Evolutionary conservation across 2,113 vertebrate genomes (phyloP), one percentile per base, ranked within the genome.

Genomic region (Lathamus discolor): DNA sequence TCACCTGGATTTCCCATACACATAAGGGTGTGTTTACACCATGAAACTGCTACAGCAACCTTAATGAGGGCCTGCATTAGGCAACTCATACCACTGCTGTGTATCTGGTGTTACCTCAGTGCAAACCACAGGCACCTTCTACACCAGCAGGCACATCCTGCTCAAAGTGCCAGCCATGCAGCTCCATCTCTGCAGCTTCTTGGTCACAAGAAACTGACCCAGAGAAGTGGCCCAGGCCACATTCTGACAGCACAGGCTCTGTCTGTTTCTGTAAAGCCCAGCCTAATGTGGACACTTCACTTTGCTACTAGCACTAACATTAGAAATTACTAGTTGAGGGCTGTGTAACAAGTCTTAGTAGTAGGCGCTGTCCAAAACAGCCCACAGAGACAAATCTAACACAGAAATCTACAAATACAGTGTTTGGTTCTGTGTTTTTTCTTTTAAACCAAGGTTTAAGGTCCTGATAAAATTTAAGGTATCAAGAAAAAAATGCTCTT

Each of bases 111-210:
- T 12, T 35, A 70, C 31, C 18, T 4, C 70, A 37, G 13, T 1
- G 27, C 18, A 20, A 84, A 39, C 17, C 0, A 7, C 0, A 0
- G 44, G 11, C 57, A 61, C 7, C 25, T 82, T 41, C 55, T 9
- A 55, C 24, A 14, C 5, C 1, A 35, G 55, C 0, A 0, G 15
- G 37, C 17, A 52, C 52, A 7, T 31, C 5, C 31, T 27, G 2
- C 35, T 29, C 63, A 8, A 15, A 46, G 31, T 31, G 17, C 2
- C 1, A 2, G 44, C 29, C 1, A 3, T 3, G n/a, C 15, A 39
- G 43, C 35, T 85, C 41, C 62, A 31, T 11, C 73, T 61, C 94
- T 4, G 3, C 35, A 19, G 52, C 57, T 52, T 66, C 41, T 15
- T 2, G 17, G 14, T 8, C 52, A 37, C 43, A 9, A 37, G 39